Conservation (phyloP, 2,113 vertebrate genomes). For the Meles meles region DNA sequence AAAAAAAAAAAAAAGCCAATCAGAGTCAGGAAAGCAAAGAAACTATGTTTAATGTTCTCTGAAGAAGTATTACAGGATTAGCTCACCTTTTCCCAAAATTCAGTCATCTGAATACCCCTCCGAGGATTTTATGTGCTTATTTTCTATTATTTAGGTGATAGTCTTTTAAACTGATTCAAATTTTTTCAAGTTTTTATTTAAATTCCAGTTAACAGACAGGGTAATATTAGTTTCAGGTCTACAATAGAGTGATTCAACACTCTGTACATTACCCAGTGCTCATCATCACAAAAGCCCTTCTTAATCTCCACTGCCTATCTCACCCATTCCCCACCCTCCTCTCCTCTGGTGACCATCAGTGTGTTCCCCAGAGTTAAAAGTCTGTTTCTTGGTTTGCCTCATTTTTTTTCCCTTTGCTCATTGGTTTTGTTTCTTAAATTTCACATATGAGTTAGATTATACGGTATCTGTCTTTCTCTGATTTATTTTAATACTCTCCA, state of each 20-base stretch:
- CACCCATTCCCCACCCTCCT: neutral
- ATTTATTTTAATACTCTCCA: neutral
- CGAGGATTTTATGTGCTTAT: neutral
- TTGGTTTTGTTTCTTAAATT: neutral
- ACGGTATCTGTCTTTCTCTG: neutral
- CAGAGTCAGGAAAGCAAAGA: neutral
- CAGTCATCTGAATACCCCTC: neutral
- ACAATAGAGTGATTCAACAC: neutral
- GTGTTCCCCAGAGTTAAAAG: neutral
- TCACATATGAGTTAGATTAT: neutral
- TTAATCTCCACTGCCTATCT: neutral
- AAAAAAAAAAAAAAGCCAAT: neutral
- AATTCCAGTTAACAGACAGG: neutral
- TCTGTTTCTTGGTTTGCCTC: neutral
- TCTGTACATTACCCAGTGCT: neutral
- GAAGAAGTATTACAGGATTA: neutral
- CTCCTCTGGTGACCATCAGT: neutral
- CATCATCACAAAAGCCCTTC: neutral
- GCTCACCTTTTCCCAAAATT: neutral
- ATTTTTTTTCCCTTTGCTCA: neutral
- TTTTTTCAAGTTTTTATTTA: neutral
- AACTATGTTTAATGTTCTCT: neutral
- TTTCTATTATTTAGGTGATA: neutral
- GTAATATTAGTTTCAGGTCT: neutral
- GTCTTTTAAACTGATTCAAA: neutral